Evolutionary conservation across 2,113 vertebrate species (phyloP), one percentile per base, ranked within the genome.

Genomic region (Dromaius novaehollandiae): DNA sequence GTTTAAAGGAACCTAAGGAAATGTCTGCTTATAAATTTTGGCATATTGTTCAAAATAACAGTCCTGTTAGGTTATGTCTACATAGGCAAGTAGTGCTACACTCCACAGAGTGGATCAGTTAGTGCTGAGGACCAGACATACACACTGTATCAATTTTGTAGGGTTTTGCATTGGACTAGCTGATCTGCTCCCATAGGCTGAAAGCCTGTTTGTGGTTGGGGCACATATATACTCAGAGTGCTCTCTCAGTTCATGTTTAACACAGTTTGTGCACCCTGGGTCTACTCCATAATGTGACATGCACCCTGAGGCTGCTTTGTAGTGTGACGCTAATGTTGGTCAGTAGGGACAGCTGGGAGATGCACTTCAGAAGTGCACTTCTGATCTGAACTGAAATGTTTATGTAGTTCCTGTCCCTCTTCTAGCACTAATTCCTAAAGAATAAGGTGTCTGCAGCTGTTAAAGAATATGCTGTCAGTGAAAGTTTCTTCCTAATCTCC

Each of bases 281-380:
- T 25, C 7, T 4, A 2, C 18, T 38, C 28, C 50, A 4, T 4
- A 0, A 1, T 56, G 21, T 90, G 24, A 24, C 13, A 11, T 1
- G 6, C 44, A 18, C 8, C 16, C 16, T 1, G 17, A 46, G 42
- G 21, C 60, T 56, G 38, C 1, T 0, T 70, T 1, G 0, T 5
- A 60, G 14, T 7, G 7, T 2, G 0, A 71, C 32, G 13, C 12
- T 26, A 7, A 0, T 3, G 5, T 76, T 58, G 26, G 5, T 64
- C 14, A 44, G 38, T 50, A 61, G 26, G 58, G 5, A 74, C 24
- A 5, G 28, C 55, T 18, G 15, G 18, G 15, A 15, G 24, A 13
- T 28, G 84, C 11, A 17, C 24, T 42, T 66, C 0, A 9, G n/a
- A 84, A 56, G 19, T 51, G 6, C 36, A 7, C 22, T 38, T 65